These are phyloP conservation scores for Bombyx huttoni DNA, from an alignment of 2,888 invertebrate genomes.

Conservation along the genomic window DNA sequence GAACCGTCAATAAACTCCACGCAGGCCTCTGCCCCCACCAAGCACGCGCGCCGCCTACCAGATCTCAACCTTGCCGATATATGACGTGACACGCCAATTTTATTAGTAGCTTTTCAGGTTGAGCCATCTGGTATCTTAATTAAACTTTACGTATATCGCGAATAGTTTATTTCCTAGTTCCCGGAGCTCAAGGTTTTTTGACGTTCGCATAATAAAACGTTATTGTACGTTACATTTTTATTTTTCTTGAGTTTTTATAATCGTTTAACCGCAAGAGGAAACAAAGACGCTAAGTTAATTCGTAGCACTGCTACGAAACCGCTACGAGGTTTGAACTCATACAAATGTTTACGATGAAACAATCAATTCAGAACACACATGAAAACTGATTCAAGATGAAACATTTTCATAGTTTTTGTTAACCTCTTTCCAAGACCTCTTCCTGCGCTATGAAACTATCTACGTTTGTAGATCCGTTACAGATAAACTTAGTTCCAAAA, in stretches of 20 bases:
- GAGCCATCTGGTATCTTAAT: slow-evolving; percentile 11
- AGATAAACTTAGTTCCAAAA: too few species aligned
- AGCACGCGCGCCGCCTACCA: slow-evolving; percentile 22
- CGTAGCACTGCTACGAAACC: slow-evolving; percentile 4
- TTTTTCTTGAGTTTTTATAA: too few species aligned
- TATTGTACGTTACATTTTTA: too few species aligned
- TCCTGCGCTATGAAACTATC: too few species aligned
- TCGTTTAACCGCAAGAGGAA: background rate
- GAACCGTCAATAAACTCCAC: slow-evolving; percentile 68
- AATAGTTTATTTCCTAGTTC: slow-evolving; percentile 2
- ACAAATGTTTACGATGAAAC: background rate
- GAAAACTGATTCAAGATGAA: too few species aligned
- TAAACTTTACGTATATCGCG: slow-evolving; percentile 5
- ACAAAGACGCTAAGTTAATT: background rate
- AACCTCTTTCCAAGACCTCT: too few species aligned
- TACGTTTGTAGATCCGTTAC: too few species aligned
- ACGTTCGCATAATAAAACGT: background rate
- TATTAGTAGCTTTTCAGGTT: slow-evolving; percentile 19
- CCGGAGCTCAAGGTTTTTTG: background rate
- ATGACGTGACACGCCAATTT: slow-evolving; percentile 31
- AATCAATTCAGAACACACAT: too few species aligned
- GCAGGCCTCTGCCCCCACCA: slow-evolving; percentile 58
- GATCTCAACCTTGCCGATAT: slow-evolving; percentile 24
- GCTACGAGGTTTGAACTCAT: slow-evolving; percentile 4
- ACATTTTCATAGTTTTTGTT: too few species aligned